Conservation (phyloP, 2,113 vertebrate species). For the Nycticryphes semicollaris region DNA sequence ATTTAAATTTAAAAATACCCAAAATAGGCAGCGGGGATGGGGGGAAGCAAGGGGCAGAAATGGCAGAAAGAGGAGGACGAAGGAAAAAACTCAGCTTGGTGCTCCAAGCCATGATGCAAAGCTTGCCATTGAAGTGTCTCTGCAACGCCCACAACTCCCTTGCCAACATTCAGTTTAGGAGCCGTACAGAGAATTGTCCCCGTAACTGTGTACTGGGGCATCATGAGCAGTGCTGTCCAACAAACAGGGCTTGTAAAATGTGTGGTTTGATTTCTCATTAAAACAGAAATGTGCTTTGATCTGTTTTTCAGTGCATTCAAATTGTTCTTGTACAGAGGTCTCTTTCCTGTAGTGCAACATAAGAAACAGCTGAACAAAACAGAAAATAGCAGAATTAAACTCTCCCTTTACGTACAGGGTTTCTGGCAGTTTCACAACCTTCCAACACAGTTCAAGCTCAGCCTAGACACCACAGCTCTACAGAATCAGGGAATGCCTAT, state of each 20-base stretch:
- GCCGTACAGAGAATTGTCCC: not conserved
- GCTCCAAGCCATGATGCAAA: not conserved
- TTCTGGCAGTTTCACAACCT: not conserved
- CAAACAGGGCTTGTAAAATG: not conserved
- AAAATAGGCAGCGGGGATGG: not conserved
- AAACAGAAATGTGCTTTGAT: not conserved
- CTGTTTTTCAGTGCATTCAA: not conserved
- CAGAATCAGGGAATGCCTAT: not conserved
- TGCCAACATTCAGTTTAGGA: not conserved
- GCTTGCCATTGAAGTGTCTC: not conserved
- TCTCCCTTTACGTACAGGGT: not conserved
- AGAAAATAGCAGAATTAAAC: not conserved
- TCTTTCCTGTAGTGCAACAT: not conserved
- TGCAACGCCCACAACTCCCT: not conserved
- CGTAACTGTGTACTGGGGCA: not conserved
- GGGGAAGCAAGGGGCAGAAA: not conserved
- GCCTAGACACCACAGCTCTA: not conserved
- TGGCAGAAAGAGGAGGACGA: not conserved
- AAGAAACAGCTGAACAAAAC: not conserved
- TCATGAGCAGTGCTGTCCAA: not conserved
- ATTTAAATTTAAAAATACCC: not conserved
- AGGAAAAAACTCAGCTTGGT: not conserved
- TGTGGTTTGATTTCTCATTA: not conserved
- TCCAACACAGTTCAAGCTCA: not conserved
- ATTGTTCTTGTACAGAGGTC: not conserved